Evolutionary conservation across 1,140 invertebrate species (phyloP).

Genomic region (Lepeophtheirus salmonis): DNA sequence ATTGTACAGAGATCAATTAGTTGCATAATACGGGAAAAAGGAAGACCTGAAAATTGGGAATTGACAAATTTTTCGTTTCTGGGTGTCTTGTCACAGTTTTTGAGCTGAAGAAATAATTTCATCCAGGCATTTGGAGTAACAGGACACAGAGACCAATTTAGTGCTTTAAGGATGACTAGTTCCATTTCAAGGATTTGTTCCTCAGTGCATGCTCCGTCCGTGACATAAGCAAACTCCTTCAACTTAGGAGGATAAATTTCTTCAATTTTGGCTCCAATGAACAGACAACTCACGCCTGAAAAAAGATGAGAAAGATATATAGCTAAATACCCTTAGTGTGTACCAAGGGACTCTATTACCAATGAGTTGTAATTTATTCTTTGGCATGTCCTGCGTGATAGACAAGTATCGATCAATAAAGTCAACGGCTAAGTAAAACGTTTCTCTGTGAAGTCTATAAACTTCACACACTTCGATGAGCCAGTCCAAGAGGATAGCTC

Average conservation of each 20-base stretch:
- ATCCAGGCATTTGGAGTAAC: slow-evolving; percentile 79
- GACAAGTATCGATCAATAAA: slow-evolving; percentile 78
- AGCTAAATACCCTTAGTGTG: slow-evolving; percentile 1
- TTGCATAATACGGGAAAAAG: slow-evolving; percentile 47
- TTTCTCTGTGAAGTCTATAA: slow-evolving; percentile 83
- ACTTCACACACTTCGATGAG: slow-evolving; percentile 94
- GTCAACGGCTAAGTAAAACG: slow-evolving; percentile 83
- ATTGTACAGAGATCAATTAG: slow-evolving; percentile 68
- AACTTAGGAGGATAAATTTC: slow-evolving; percentile 98
- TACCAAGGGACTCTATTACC: slow-evolving; percentile 32
- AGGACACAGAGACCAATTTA: slow-evolving; percentile 79
- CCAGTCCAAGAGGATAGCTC: slow-evolving; percentile 90
- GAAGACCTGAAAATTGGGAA: slow-evolving; percentile 60
- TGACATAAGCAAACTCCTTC: slow-evolving; percentile 84
- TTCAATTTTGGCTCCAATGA: slow-evolving; percentile 90
- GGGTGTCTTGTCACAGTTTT: slow-evolving; percentile 15
- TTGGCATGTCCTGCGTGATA: slow-evolving; percentile 47
- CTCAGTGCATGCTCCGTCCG: slow-evolving; percentile 82
- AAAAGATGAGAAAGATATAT: slow-evolving; percentile 19
- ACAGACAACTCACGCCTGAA: slow-evolving; percentile 78
- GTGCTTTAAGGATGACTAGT: slow-evolving; percentile 55
- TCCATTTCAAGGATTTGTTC: slow-evolving; percentile 75
- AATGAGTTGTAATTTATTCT: slow-evolving; percentile 68
- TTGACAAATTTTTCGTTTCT: slow-evolving; percentile 52
- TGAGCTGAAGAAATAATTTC: slow-evolving; percentile 73